Conservation (phyloP, 2,113 vertebrate genomes). For the Notothenia rossii region DNA sequence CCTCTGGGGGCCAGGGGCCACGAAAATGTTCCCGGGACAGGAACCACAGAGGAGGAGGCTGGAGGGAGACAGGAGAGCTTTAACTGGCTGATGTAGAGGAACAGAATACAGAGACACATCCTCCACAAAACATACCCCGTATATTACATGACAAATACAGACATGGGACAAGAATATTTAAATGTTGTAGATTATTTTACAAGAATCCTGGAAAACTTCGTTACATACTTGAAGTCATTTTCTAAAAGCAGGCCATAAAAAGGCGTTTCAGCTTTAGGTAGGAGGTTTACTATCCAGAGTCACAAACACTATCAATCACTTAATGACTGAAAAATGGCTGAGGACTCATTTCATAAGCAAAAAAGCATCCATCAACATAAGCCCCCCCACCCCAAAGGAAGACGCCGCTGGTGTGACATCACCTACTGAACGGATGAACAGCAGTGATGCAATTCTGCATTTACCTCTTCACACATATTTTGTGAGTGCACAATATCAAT, state of each 20-base stretch:
- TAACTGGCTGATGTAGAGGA: background rate
- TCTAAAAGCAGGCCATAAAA: background rate
- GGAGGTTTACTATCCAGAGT: no score
- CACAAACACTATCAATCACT: no score
- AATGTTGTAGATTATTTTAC: background rate
- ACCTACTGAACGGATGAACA: background rate
- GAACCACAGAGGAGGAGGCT: slow-evolving; percentile 92
- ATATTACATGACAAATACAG: background rate
- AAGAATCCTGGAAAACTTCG: background rate
- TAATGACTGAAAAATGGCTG: no score
- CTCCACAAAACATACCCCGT: background rate
- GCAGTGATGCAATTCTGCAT: no score
- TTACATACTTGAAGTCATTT: background rate
- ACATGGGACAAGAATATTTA: background rate
- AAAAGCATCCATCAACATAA: no score
- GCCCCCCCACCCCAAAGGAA: no score
- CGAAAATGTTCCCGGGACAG: slow-evolving; percentile 95
- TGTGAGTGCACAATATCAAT: background rate
- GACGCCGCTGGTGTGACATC: no score
- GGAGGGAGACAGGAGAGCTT: slow-evolving; percentile 8
- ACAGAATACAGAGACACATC: no score
- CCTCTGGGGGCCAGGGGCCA: slow-evolving; percentile 93
- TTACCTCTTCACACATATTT: background rate
- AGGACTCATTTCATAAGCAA: no score
- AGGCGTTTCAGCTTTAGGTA: no score